Evolutionary conservation across 2,888 invertebrate genomes (phyloP).

Genomic region (Zygothrica quintamaculata): DNA sequence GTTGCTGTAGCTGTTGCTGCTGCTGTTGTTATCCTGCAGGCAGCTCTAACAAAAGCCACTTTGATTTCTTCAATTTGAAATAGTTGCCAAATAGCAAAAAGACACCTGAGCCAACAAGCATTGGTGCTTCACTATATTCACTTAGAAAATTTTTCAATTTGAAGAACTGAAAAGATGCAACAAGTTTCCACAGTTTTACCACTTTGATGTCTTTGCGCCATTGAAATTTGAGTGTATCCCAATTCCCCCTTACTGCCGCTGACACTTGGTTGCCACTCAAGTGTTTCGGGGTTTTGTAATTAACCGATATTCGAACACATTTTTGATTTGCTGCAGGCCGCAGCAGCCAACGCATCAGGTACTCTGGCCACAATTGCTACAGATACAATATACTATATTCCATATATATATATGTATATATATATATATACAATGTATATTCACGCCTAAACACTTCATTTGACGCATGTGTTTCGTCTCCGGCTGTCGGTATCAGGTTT

Average conservation of each 20-base stretch:
- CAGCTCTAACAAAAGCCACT: slow-evolving; percentile 40
- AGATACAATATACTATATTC: no score
- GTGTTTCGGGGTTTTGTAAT: slow-evolving; percentile 74
- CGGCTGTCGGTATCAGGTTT: slow-evolving; percentile 40
- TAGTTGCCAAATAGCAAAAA: slow-evolving; percentile 26
- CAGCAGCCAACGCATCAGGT: slow-evolving; percentile 25
- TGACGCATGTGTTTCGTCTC: slow-evolving; percentile 65
- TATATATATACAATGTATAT: no score
- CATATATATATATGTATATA: no score
- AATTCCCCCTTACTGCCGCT: slow-evolving; percentile 10
- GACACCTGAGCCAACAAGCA: slow-evolving; percentile 44
- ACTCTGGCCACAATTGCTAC: slow-evolving; percentile 1
- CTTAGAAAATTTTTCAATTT: slow-evolving; percentile 51
- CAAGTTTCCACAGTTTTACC: slow-evolving; percentile 48
- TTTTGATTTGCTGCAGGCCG: slow-evolving; percentile 34
- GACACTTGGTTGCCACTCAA: slow-evolving; percentile 44
- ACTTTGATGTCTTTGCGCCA: slow-evolving; percentile 62
- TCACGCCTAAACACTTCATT: slow-evolving; percentile 65
- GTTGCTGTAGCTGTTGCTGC: not conserved
- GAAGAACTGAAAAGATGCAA: slow-evolving; percentile 56
- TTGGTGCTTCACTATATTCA: no score
- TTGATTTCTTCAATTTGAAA: slow-evolving; percentile 30
- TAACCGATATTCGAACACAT: slow-evolving; percentile 80
- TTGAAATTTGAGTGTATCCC: slow-evolving; percentile 63
- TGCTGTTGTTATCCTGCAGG: slow-evolving; percentile 34